Percentiles rank a stretch among this genome's conserved stretches.
These are phyloP conservation scores for Anodontia alba DNA, from an alignment of 2,888 invertebrate species.

Conservation along the genomic window DNA sequence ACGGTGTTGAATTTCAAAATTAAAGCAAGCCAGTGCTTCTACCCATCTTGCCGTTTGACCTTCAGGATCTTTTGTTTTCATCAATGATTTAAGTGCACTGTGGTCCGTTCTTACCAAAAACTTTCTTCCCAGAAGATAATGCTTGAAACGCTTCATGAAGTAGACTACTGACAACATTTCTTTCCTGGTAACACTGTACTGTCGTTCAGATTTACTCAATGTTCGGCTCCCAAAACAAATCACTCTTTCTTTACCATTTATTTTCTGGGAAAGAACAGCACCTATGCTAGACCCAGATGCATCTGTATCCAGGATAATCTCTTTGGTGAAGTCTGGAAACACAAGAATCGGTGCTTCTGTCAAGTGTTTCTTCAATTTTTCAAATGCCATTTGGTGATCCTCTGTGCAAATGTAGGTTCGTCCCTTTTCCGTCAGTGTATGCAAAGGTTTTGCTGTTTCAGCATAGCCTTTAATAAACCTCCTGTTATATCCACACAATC, in stretches of 20 bases:
- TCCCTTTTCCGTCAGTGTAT: neutral
- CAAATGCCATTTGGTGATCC: neutral
- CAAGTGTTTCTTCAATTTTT: neutral
- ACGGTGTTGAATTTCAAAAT: conserved; percentile 13
- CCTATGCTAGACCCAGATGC: conserved; percentile 7
- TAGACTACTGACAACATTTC: neutral
- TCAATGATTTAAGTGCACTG: neutral
- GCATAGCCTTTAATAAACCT: conserved; percentile 7
- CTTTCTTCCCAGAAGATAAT: conserved; percentile 12
- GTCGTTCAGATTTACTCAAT: conserved; percentile 1
- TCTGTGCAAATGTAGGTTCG: neutral
- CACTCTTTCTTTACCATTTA: conserved; percentile 3
- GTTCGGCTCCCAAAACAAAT: neutral
- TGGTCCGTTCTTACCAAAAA: neutral
- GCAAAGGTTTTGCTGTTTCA: conserved; percentile 5
- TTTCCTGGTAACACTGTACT: neutral
- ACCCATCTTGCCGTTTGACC: conserved; percentile 4
- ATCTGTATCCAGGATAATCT: conserved; percentile 1
- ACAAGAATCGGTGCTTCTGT: neutral
- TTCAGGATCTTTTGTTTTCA: conserved; percentile 4
- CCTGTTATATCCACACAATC: neutral
- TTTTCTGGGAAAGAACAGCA: conserved; percentile 1
- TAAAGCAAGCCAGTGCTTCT: neutral
- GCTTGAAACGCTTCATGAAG: neutral
- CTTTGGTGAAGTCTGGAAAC: conserved; percentile 2